These are phyloP conservation scores for Parnassius apollo DNA, from an alignment of 2,888 invertebrate species.

Conservation along the genomic window DNA sequence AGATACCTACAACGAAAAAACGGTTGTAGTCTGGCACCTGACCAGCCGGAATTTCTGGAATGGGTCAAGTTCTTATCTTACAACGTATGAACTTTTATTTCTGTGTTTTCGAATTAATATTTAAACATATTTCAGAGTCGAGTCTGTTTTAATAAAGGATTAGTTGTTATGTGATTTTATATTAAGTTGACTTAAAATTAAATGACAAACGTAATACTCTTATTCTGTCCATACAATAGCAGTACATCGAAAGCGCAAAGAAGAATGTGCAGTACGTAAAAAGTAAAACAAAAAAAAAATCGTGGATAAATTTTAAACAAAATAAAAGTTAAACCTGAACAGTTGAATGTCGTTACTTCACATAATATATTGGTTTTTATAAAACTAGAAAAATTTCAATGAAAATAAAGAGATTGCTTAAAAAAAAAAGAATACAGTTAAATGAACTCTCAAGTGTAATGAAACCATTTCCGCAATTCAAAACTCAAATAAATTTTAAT, in stretches of 20 bases:
- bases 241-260: too few species aligned
- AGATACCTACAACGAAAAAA: slow-evolving; percentile 53
- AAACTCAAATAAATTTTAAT: slow-evolving; percentile 38
- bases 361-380: not conserved
- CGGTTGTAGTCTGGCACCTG: slow-evolving; percentile 14
- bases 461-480: slow-evolving; percentile 68
- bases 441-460: slow-evolving; percentile 63
- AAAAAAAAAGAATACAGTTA: slow-evolving; percentile 27
- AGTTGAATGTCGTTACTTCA: too few species aligned
- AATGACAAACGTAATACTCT: too few species aligned
- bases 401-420: not conserved
- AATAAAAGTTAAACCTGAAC: too few species aligned
- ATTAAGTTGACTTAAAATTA: too few species aligned
- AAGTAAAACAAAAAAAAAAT: too few species aligned
- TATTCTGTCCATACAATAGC: too few species aligned
- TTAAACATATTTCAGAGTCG: slow-evolving; percentile 14
- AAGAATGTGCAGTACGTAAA: too few species aligned
- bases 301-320: too few species aligned
- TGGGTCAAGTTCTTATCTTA: slow-evolving; percentile 3
- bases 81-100: slow-evolving; percentile 25
- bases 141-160: not conserved
- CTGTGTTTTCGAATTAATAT: not conserved
- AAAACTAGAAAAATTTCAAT: not conserved
- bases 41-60: slow-evolving; percentile 21
- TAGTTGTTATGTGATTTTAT: not conserved